These are phyloP conservation scores for Chrysopilus asiliformis DNA, from an alignment of 2,888 invertebrate species.

Conservation along the genomic window DNA sequence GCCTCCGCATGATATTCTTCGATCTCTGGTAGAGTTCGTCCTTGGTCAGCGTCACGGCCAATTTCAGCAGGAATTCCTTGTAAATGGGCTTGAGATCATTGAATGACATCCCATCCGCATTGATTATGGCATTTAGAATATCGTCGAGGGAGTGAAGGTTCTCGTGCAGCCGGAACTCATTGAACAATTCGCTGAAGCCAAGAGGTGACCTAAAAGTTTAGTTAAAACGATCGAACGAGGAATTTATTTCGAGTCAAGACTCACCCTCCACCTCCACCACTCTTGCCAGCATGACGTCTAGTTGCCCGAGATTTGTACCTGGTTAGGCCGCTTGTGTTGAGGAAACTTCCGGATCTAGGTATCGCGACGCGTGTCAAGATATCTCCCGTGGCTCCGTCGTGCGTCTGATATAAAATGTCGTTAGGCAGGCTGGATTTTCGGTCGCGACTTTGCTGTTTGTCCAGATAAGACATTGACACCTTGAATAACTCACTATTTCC, in stretches of 20 bases:
- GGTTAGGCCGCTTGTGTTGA: constrained; percentile 65
- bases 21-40: constrained; percentile 83
- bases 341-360: constrained; percentile 72
- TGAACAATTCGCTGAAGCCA: constrained; percentile 76
- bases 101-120: constrained; percentile 85
- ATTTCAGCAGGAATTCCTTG: constrained; percentile 74
- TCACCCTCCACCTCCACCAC: constrained; percentile 38
- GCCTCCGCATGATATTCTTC: constrained; percentile 77
- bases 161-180: constrained; percentile 76
- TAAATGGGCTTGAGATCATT: constrained; percentile 85
- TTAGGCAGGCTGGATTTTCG: constrained; percentile 5
- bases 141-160: constrained; percentile 79
- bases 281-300: constrained; percentile 26
- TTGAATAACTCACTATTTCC: constrained; percentile 8
- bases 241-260: constrained; percentile 2
- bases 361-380: constrained; percentile 75
- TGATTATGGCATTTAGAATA: constrained; percentile 75
- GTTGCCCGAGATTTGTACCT: constrained; percentile 52
- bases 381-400: constrained; percentile 53
- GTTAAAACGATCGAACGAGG: not conserved
- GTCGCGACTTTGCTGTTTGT: constrained; percentile 12
- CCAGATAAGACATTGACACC: constrained; percentile 12
- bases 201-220: constrained; percentile 54
- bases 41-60: constrained; percentile 80
- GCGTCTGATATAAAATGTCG: constrained; percentile 11